These are phyloP conservation scores for Nephrotoma flavescens DNA, from an alignment of 2,888 invertebrate species.

Conservation along the genomic window DNA sequence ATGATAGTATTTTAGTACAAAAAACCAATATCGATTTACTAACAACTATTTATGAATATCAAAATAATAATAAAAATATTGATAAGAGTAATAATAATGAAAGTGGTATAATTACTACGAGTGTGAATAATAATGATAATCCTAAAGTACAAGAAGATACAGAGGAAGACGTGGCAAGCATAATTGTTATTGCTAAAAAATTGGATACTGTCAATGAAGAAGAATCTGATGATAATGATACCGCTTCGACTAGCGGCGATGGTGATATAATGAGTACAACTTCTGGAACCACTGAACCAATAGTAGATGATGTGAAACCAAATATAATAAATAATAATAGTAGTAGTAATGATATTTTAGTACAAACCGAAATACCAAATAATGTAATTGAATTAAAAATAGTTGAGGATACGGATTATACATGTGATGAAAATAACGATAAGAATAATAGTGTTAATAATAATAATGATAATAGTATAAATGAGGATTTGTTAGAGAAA, in stretches of 20 bases:
- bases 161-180: not conserved
- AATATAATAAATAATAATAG: slow-evolving; percentile 4
- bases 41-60: slow-evolving; percentile 1
- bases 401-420: slow-evolving; percentile 6
- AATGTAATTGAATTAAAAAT: slow-evolving; percentile 6
- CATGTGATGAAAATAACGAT: not conserved
- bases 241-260: not conserved
- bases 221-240: not conserved
- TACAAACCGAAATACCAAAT: not conserved
- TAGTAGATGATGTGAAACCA: slow-evolving; percentile 9
- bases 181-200: not conserved
- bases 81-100: not conserved
- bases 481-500: not conserved
- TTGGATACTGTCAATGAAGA: not conserved
- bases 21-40: slow-evolving; percentile 1
- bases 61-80: slow-evolving; percentile 3
- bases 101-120: not conserved
- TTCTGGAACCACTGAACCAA: slow-evolving; percentile 12
- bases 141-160: not conserved
- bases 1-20: not conserved
- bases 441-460: not conserved
- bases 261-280: not conserved
- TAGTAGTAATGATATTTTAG: not conserved
- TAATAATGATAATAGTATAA: not conserved
- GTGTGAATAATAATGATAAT: not conserved